Evolutionary conservation across 2,888 invertebrate species (phyloP).

Genomic region (Alsophila aescularia): DNA sequence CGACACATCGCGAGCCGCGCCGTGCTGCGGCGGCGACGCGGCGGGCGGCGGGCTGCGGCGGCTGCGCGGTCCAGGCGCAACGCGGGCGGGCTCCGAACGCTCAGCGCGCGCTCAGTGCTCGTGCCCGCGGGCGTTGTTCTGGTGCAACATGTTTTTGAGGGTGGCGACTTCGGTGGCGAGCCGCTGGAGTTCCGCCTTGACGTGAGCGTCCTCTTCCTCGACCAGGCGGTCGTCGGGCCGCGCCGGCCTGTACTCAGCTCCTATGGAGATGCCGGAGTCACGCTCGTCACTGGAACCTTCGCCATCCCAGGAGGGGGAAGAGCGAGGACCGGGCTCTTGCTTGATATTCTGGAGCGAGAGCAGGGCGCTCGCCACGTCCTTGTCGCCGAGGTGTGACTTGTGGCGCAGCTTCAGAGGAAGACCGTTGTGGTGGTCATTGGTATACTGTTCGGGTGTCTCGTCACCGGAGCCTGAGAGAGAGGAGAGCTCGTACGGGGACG

Average conservation of each 20-base stretch:
- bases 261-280: constrained; percentile 94
- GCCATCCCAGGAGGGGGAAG: constrained; percentile 93
- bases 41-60: constrained; percentile 37
- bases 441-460: constrained; percentile 75
- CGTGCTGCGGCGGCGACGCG: constrained; percentile 34
- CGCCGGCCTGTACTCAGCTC: constrained; percentile 86
- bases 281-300: constrained; percentile 96
- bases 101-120: constrained; percentile 71
- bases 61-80: constrained; percentile 38
- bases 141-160: constrained; percentile 92
- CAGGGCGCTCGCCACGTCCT: constrained; percentile 93
- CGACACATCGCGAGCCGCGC: constrained; percentile 37
- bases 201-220: constrained; percentile 88
- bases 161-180: constrained; percentile 96
- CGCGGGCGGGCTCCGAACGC: constrained; percentile 37
- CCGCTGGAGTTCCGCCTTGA: constrained; percentile 93
- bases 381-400: constrained; percentile 95
- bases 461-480: constrained; percentile 88
- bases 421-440: constrained; percentile 86
- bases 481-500: constrained; percentile 92
- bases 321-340: constrained; percentile 91
- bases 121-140: constrained; percentile 81
- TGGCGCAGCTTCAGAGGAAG: constrained; percentile 95
- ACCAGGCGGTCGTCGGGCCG: constrained; percentile 67
- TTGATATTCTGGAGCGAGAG: constrained; percentile 94